phyloP scores from a whole-genome alignment of 2,888 invertebrate species.

The Macrosiphum euphorbiae region DNA sequence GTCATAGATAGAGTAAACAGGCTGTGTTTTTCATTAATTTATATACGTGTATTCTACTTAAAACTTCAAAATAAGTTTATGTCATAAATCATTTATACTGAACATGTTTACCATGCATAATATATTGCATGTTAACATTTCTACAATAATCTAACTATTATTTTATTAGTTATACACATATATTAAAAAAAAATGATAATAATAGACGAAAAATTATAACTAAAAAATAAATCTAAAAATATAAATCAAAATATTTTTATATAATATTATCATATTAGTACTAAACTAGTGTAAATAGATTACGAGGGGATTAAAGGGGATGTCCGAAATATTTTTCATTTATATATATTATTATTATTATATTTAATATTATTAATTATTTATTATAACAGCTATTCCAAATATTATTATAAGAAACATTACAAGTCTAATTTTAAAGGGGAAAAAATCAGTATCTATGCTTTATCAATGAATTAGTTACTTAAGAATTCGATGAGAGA shows the following conservation, averaged over 20 bases:
- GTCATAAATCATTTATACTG: constrained; percentile 2
- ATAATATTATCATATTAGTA: constrained; percentile 52
- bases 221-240: constrained; percentile 63
- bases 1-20: constrained; percentile 6
- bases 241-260: constrained; percentile 53
- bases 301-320: constrained; percentile 18
- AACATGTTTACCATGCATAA: neutral
- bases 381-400: neutral
- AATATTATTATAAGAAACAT: constrained; percentile 33
- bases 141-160: constrained; percentile 46
- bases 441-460: neutral
- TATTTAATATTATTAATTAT: constrained; percentile 29
- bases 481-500: neutral
- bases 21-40: neutral
- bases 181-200: constrained; percentile 32
- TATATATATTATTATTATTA: constrained; percentile 26
- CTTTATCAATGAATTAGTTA: neutral
- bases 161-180: constrained; percentile 28
- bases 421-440: constrained; percentile 16
- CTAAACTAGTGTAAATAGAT: constrained; percentile 42
- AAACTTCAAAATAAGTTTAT: constrained; percentile 34
- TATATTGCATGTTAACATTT: neutral
- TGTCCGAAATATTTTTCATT: constrained; percentile 15
- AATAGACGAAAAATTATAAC: constrained; percentile 40
- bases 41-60: constrained; percentile 38